phyloP scores from a whole-genome alignment of 2,797 vertebrate genomes.

The Ateles fusciceps region DNA sequence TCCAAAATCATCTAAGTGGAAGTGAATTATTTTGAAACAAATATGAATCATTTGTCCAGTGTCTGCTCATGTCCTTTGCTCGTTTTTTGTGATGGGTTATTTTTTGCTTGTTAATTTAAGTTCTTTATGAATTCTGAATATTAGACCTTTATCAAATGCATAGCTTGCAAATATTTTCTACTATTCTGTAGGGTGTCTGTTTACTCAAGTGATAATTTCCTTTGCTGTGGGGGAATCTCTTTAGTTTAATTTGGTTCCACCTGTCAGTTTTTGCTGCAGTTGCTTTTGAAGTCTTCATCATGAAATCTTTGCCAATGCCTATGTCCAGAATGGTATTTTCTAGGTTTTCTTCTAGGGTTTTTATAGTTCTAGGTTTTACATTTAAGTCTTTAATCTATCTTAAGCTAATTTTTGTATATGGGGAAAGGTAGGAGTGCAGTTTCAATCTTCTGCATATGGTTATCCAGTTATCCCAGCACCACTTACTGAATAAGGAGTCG shows the following conservation, averaged over 20 bases:
- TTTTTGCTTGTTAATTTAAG: not conserved
- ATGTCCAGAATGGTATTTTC: not conserved
- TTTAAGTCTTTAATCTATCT: not conserved
- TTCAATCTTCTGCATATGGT: not conserved
- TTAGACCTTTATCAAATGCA: not conserved
- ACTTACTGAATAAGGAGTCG: not conserved
- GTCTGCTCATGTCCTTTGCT: not conserved
- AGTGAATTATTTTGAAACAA: not conserved
- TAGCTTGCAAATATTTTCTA: not conserved
- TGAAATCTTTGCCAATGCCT: not conserved
- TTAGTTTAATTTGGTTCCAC: not conserved
- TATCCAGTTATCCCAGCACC: not conserved
- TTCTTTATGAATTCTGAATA: not conserved
- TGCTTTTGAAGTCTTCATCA: not conserved
- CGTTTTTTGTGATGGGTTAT: not conserved
- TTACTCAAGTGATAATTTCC: not conserved
- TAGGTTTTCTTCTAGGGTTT: not conserved
- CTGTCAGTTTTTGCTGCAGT: not conserved
- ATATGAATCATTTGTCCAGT: not conserved
- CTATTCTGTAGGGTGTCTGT: not conserved
- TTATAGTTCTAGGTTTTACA: not conserved
- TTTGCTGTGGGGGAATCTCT: not conserved
- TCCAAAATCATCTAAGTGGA: not conserved
- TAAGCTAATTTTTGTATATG: not conserved
- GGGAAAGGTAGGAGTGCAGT: not conserved